Evolutionary conservation across 2,797 vertebrate species (phyloP), one percentile per base, ranked within the genome.

Genomic region (Halcyon smyrnensis): DNA sequence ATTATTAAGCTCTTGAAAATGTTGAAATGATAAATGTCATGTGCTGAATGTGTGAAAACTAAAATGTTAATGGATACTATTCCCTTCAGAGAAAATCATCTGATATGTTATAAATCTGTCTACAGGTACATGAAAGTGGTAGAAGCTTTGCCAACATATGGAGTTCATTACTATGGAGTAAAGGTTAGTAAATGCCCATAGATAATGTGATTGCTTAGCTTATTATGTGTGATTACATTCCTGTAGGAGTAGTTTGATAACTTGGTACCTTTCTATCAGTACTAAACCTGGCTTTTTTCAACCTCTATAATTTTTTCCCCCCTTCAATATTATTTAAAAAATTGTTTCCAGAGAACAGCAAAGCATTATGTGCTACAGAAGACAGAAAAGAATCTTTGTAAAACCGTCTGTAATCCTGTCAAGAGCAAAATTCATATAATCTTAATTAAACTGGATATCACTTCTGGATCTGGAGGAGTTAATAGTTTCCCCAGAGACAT

Each of bases 151-250:
- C 99, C 99, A 34, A 99, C 99, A 82, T 99, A 99, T 65, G 99
- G 99, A 98, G 99, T 99, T 96, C 99, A 99, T 99, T 99, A 99
- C 97, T 99, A 99, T 86, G 98, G 98, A 98, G 99, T 99, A 94
- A 99, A 99, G 99, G 99, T 99, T 98, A 98, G 97, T 97, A 90
- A 97, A 45, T 92, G 43, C 32, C 84, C 54, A n/a, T 54, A 82
- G 50, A 78, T 81, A 62, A 83, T 77, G 37, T 71, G 84, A 88
- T 73, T 94, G 87, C 86, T 90, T 74, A 86, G 85, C 70, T 94
- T 93, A 70, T 81, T 86, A 71, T 2, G 2, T 89, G 75, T 75
- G 79, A 89, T 96, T 94, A 46, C 92, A 51, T 95, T 95, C 95
- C 89, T 94, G 4, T 74, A 94, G 91, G 91, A 95, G 78, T 54